A percentile compares a stretch with the other conserved stretches of the same genome.
phyloP scores from a whole-genome alignment of 2,888 invertebrate genomes.

The Marasmarcha lunaedactyla region DNA sequence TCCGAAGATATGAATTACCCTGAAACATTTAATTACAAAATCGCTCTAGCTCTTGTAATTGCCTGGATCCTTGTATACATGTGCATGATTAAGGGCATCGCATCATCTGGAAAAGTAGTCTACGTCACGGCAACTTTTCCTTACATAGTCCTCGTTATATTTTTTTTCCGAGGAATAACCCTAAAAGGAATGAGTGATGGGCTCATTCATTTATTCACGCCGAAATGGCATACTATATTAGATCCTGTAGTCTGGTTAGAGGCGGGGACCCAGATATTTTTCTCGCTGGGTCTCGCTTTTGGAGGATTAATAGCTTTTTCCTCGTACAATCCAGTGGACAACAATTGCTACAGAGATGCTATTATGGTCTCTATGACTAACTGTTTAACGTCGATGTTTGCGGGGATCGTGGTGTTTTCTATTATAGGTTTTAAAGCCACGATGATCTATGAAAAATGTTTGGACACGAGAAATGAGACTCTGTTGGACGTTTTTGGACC shows the following conservation, averaged over 20 bases:
- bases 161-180: constrained; percentile 94
- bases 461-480: constrained; percentile 73
- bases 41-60: constrained; percentile 85
- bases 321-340: constrained; percentile 96
- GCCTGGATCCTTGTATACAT: constrained; percentile 96
- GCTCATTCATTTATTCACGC: constrained; percentile 88
- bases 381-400: constrained; percentile 96
- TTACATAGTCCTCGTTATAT: constrained; percentile 93
- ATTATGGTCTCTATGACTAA: constrained; percentile 93
- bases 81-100: constrained; percentile 98
- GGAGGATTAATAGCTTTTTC: constrained; percentile 97
- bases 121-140: constrained; percentile 98
- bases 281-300: constrained; percentile 94
- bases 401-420: constrained; percentile 95
- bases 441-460: constrained; percentile 83
- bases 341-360: constrained; percentile 95
- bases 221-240: constrained; percentile 89
- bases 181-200: constrained; percentile 90
- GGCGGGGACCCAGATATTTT: constrained; percentile 98
- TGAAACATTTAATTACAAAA: constrained; percentile 91
- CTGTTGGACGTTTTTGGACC: constrained; percentile 69
- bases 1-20: constrained; percentile 90
- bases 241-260: constrained; percentile 98
- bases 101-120: constrained; percentile 96
- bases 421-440: constrained; percentile 94